Evolutionary conservation across 2,888 invertebrate species (phyloP), one percentile per base, ranked within the genome.

Genomic region (Campaea margaritaria): DNA sequence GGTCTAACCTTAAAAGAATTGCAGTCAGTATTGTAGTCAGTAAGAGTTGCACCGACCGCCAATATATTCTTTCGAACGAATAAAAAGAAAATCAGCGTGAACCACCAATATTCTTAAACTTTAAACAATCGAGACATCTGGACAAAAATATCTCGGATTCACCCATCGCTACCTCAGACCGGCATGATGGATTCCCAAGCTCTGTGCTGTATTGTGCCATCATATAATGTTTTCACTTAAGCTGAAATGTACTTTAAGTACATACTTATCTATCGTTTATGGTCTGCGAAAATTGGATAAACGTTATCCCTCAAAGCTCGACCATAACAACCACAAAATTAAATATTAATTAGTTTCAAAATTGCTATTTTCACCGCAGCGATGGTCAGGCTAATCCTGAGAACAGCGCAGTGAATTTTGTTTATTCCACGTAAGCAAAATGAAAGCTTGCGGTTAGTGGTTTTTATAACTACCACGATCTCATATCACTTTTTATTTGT

Each of bases 331-430:
- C 55, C 60, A 14, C 50, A 21, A 51, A 41, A 61, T 61, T 51
- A 55, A 56, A 56, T 61, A 61, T 61, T 61, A 61, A 61, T 56
- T 61, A 47, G 51, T 56, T 47, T 46, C 43, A 39, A 56, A 61
- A 56, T 61, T 51, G 55, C 47, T 56, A 15, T 61, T 60, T 44
- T 31, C 47, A 47, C 60, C 60, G 55, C 60, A 61, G 36, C 60
- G 16, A 60, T 49, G 54, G 59, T 27, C 49, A 46, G 51, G 38
- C 46, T 61, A 38, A 56, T 56, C 58, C 53, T 41, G 16, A 15
- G n/a, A 47, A 47, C 16, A 47, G 42, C 2, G n/a, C 12, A 5
- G 13, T 36, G 28, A 31, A 45, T 49, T 44, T 52, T 39, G 52
- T 51, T 15, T 36, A 43, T 34, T 36, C 12, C 21, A 38, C 12